Evolutionary conservation across 1,140 invertebrate genomes (phyloP).

Genomic region (Drosophila albomicans): DNA sequence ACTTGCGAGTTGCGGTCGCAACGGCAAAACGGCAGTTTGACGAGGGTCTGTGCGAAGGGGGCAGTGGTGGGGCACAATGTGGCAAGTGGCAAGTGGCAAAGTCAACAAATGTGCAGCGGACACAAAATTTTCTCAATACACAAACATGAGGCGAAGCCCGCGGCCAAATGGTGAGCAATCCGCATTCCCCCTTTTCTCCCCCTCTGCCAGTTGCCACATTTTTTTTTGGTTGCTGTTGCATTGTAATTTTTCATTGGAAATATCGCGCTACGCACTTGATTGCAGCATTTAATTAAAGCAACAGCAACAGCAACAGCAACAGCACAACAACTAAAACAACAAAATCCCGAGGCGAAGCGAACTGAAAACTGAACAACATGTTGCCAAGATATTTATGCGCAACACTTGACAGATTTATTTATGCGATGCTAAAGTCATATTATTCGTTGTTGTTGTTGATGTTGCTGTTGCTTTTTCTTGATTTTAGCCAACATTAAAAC

Average conservation of each 20-base stretch:
- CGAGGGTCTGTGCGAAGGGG: constrained; percentile 9
- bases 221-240: constrained; percentile 23
- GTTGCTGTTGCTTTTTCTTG: neutral
- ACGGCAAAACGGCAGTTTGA: constrained; percentile 36
- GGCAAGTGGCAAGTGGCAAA: constrained; percentile 79
- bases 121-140: constrained; percentile 78
- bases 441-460: neutral
- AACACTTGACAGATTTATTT: constrained; percentile 84
- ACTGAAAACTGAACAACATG: constrained; percentile 77
- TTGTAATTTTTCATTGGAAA: constrained; percentile 81
- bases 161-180: constrained; percentile 58
- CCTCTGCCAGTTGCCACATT: neutral
- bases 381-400: constrained; percentile 81
- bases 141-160: constrained; percentile 68
- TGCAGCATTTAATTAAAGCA: constrained; percentile 83
- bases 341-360: constrained; percentile 66
- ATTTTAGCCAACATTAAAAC: constrained; percentile 40
- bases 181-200: constrained; percentile 8
- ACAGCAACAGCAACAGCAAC: constrained; percentile 61
- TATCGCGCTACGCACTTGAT: constrained; percentile 83
- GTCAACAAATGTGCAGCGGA: constrained; percentile 81
- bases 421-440: constrained; percentile 57
- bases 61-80: constrained; percentile 14
- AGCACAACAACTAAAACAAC: constrained; percentile 41
- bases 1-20: constrained; percentile 27